These are phyloP conservation scores for Flexamia atlantica DNA, from an alignment of 2,888 invertebrate genomes.

Conservation along the genomic window DNA sequence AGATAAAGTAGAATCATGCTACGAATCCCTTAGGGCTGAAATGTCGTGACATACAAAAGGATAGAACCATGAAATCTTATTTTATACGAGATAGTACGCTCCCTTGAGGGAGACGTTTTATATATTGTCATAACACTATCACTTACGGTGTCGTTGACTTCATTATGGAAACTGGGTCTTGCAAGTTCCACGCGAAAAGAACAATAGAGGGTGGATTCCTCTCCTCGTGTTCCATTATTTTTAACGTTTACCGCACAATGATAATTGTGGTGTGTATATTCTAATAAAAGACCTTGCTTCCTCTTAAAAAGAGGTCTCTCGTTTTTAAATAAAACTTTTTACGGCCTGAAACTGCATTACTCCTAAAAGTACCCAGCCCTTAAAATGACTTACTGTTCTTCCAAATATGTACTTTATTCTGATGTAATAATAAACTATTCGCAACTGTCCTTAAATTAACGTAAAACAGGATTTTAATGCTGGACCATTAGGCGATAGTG, in stretches of 20 bases:
- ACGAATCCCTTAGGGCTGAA: no score
- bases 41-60: background rate
- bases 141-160: constrained; percentile 24
- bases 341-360: background rate
- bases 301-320: background rate
- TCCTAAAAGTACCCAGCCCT: no score
- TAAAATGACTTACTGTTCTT: no score
- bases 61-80: background rate
- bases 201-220: background rate
- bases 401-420: no score
- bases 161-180: background rate
- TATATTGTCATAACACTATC: background rate
- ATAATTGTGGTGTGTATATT: no score
- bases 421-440: no score
- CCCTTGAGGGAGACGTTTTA: background rate
- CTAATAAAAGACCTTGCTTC: no score
- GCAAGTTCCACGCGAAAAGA: background rate
- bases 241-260: no score
- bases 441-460: no score
- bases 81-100: background rate
- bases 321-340: background rate
- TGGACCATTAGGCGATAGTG: no score
- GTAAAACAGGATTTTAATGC: no score
- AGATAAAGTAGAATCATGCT: no score
- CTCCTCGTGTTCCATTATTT: background rate